A percentile compares a stretch with the other conserved stretches of the same genome.
phyloP scores from a whole-genome alignment of 37 sponge, comb jelly and placozoan species.

The Mnemiopsis leidyi region DNA sequence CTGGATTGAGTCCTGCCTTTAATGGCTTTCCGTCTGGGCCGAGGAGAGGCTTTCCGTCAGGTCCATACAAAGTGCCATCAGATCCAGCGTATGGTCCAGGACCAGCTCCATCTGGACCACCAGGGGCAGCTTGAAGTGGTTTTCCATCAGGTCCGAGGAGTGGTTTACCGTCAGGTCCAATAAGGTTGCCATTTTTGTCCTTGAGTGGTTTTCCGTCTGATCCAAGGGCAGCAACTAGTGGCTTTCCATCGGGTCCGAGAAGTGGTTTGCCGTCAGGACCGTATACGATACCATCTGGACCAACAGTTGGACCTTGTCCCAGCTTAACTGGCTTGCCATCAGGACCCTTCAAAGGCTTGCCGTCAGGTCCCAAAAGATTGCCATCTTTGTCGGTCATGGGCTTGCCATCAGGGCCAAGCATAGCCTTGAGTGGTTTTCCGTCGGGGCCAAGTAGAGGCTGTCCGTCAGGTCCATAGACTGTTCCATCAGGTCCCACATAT shows the following conservation, averaged over 20 bases:
- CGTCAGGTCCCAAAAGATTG: constrained; percentile 55
- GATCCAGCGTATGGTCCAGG: constrained; percentile 47
- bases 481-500: constrained; percentile 62
- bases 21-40: constrained; percentile 29
- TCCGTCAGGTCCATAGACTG: constrained; percentile 66
- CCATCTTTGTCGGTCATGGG: constrained; percentile 60
- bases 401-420: constrained; percentile 35
- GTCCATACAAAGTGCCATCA: constrained; percentile 58
- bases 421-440: constrained; percentile 25
- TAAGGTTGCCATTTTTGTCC: constrained; percentile 36
- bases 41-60: constrained; percentile 54
- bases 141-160: constrained; percentile 56
- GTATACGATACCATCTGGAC: constrained; percentile 54
- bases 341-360: constrained; percentile 50
- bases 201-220: constrained; percentile 9
- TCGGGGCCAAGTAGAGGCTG: constrained; percentile 42
- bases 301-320: constrained; percentile 33
- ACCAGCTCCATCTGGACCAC: constrained; percentile 47
- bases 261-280: constrained; percentile 55
- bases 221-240: constrained; percentile 58
- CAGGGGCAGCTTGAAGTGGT: background rate
- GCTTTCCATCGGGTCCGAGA: constrained; percentile 49
- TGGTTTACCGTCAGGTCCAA: constrained; percentile 49
- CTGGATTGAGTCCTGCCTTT: constrained; percentile 50
- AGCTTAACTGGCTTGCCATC: constrained; percentile 43